Percentiles rank a stretch among this genome's conserved stretches.
Conservation (phyloP, 2,888 invertebrate genomes). For the Melinaea menophilus region DNA sequence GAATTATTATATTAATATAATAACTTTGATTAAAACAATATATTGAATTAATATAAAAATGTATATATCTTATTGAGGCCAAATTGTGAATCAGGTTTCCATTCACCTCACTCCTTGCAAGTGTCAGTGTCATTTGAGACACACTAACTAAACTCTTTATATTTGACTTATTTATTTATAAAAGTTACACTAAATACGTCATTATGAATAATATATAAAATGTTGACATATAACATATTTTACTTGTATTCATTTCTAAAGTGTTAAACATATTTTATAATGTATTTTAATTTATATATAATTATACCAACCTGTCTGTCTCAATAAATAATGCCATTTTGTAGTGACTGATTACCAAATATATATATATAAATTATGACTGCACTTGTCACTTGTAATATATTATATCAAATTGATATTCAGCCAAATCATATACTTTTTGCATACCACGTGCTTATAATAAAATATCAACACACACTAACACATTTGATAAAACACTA, state of each 20-base stretch:
- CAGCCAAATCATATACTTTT: slow-evolving; percentile 13
- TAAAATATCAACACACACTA: too few relatives aligned
- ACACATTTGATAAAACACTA: too few relatives aligned
- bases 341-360: slow-evolving; percentile 7
- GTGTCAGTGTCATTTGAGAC: slow-evolving; percentile 53
- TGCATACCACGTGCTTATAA: neutral
- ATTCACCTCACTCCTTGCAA: slow-evolving; percentile 60
- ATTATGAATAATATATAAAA: neutral
- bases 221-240: too few relatives aligned
- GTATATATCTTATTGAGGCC: slow-evolving; percentile 39
- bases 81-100: slow-evolving; percentile 61
- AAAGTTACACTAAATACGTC: neutral
- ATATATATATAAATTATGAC: neutral
- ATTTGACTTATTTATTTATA: neutral
- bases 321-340: slow-evolving; percentile 55
- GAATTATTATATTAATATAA: too few relatives aligned
- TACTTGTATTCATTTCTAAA: neutral
- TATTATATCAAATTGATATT: slow-evolving; percentile 7
- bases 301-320: slow-evolving; percentile 53
- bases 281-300: neutral
- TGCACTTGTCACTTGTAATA: slow-evolving; percentile 3
- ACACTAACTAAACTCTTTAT: too few relatives aligned
- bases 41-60: slow-evolving; percentile 13
- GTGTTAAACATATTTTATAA: neutral
- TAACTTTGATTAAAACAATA: neutral